Evolutionary conservation across 2,888 invertebrate species (phyloP).

Genomic region (Spatulosminthurus flaviceps): DNA sequence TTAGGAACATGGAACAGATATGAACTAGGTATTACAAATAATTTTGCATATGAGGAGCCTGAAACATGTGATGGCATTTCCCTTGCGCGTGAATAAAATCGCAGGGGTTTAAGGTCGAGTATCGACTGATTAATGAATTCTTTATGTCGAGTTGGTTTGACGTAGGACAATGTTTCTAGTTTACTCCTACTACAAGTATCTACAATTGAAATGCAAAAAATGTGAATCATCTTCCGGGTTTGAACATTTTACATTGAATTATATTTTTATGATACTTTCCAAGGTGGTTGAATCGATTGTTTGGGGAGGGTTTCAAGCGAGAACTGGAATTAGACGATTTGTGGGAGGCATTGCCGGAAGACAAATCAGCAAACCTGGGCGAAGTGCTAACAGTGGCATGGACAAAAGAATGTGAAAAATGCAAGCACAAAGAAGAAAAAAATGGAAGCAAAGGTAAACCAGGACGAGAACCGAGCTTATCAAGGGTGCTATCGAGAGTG

Average conservation of each 20-base stretch:
- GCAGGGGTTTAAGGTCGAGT: too few species aligned
- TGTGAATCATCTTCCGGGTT: not conserved
- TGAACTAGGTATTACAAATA: too few species aligned
- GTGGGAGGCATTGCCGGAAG: conserved; percentile 75
- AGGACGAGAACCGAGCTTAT: conserved; percentile 65
- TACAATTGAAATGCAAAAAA: not conserved
- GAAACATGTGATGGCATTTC: too few species aligned
- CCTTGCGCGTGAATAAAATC: too few species aligned
- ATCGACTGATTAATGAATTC: too few species aligned
- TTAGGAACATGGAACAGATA: too few species aligned
- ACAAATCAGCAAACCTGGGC: conserved; percentile 76
- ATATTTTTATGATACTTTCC: conserved; percentile 68
- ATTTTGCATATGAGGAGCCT: too few species aligned
- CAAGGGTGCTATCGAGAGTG: conserved; percentile 65
- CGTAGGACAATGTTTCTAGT: not conserved
- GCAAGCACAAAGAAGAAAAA: conserved; percentile 26
- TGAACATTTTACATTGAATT: not conserved
- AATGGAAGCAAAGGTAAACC: not conserved
- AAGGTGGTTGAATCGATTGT: conserved; percentile 81
- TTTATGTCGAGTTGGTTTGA: too few species aligned
- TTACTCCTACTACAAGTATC: not conserved
- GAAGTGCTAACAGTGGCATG: conserved; percentile 70
- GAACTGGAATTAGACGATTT: conserved; percentile 79
- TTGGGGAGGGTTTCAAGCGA: conserved; percentile 78
- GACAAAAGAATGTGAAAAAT: conserved; percentile 54